Conservation (phyloP, 2,113 vertebrate genomes). For the Craseonycteris thonglongyai region DNA sequence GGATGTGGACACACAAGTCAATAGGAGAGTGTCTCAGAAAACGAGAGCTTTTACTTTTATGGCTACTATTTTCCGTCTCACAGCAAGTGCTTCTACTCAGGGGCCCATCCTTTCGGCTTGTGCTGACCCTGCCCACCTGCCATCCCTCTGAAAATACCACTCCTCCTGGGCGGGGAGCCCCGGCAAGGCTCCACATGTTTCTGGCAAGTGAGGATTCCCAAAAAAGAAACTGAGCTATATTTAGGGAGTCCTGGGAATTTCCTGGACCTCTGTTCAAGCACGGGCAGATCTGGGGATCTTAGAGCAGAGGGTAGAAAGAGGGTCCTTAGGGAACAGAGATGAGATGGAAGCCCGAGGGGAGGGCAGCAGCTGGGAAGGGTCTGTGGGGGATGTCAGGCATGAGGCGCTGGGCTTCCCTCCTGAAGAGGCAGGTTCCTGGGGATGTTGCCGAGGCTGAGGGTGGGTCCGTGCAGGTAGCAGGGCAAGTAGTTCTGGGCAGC, state of each 20-base stretch:
- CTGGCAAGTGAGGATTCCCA: too few relatives aligned
- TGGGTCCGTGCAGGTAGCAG: too few relatives aligned
- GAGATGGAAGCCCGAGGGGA: neutral
- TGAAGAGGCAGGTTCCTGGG: neutral
- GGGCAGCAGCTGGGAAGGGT: neutral
- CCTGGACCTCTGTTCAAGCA: neutral
- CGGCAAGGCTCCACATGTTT: neutral
- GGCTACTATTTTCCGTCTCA: neutral
- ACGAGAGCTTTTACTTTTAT: neutral
- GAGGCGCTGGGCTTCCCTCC: neutral
- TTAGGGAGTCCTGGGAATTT: neutral
- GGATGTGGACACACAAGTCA: neutral
- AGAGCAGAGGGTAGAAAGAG: neutral
- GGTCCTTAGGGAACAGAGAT: neutral
- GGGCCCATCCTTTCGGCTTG: neutral
- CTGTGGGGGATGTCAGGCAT: fast-evolving
- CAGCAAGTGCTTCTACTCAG: neutral
- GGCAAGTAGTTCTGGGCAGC: neutral
- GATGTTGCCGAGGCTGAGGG: neutral
- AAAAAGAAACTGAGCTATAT: neutral
- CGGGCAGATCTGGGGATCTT: neutral
- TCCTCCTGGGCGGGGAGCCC: neutral
- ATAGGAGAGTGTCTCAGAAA: neutral
- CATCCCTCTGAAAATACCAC: neutral
- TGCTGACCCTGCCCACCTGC: neutral